phyloP scores from a whole-genome alignment of 2,113 vertebrate species.

The Oreochromis aureus region DNA sequence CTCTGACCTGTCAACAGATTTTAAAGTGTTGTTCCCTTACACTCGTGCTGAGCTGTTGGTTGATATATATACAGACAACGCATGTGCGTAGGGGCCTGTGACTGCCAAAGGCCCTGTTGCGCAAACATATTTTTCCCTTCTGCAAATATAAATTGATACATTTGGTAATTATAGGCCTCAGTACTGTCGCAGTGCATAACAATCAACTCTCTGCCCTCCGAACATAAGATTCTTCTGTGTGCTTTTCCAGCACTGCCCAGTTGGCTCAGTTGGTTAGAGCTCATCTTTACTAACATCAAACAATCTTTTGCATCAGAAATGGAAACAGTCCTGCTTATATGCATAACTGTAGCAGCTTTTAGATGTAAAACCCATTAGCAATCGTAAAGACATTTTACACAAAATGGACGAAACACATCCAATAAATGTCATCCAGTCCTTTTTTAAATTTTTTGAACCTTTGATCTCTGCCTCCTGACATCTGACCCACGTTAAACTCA shows the following conservation, averaged over 20 bases:
- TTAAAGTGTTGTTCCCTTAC: not conserved
- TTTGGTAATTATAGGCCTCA: not conserved
- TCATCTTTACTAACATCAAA: not conserved
- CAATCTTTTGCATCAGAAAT: not conserved
- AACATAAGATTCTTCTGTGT: not conserved
- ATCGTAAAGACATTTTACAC: not conserved
- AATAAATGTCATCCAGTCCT: not conserved
- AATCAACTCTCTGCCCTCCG: not conserved
- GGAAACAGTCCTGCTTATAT: not conserved
- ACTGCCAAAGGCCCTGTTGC: not conserved
- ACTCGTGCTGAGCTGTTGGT: not conserved
- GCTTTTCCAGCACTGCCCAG: not conserved
- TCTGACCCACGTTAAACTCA: no score
- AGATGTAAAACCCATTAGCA: not conserved
- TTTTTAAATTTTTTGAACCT: fast-evolving
- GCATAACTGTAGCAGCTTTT: fast-evolving
- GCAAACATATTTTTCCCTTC: not conserved
- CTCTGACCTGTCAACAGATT: not conserved
- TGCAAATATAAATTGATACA: not conserved
- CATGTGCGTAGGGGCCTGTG: not conserved
- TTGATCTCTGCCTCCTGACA: not conserved
- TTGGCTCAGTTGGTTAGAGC: not conserved
- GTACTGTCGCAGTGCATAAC: not conserved
- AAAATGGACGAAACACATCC: not conserved
- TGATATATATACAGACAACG: not conserved